Evolutionary conservation across 2,888 invertebrate genomes (phyloP).

Genomic region (Leptogaster cylindrica): DNA sequence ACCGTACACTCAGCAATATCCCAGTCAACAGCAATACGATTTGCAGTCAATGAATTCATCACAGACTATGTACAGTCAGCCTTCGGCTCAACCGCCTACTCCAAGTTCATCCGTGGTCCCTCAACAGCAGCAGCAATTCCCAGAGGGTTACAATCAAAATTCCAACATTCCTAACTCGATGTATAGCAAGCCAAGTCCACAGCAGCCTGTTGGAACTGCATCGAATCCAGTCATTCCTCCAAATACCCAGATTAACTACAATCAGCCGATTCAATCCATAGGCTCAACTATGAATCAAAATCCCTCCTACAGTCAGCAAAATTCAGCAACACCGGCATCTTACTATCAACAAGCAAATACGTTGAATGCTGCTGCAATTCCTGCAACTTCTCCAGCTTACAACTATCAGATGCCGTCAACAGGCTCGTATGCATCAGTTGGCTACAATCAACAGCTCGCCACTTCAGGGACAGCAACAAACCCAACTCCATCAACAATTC

Average conservation of each 20-base stretch:
- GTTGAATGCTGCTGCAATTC: neutral
- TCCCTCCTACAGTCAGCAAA: neutral
- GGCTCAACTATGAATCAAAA: constrained; percentile 48
- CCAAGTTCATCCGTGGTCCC: neutral
- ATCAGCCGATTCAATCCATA: constrained; percentile 25
- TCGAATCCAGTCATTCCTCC: neutral
- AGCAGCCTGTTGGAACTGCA: neutral
- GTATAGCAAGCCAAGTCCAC: neutral
- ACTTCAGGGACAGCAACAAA: constrained; percentile 7
- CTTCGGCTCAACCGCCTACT: constrained; percentile 46
- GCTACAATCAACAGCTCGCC: constrained; percentile 15
- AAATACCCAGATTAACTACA: neutral
- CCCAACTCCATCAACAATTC: neutral
- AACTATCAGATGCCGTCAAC: neutral
- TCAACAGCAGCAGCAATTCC: neutral
- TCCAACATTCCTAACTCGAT: neutral
- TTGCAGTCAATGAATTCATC: constrained; percentile 53
- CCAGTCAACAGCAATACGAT: neutral
- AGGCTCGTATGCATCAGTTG: neutral
- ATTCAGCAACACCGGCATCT: constrained; percentile 30
- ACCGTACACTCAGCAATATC: neutral
- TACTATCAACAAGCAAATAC: constrained; percentile 41
- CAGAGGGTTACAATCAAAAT: neutral
- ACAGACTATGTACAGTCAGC: constrained; percentile 21
- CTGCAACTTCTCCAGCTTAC: neutral